A percentile compares a stretch with the other conserved stretches of the same genome.
Evolutionary conservation across 2,113 vertebrate genomes (phyloP).

Genomic region (Rhea pennata): DNA sequence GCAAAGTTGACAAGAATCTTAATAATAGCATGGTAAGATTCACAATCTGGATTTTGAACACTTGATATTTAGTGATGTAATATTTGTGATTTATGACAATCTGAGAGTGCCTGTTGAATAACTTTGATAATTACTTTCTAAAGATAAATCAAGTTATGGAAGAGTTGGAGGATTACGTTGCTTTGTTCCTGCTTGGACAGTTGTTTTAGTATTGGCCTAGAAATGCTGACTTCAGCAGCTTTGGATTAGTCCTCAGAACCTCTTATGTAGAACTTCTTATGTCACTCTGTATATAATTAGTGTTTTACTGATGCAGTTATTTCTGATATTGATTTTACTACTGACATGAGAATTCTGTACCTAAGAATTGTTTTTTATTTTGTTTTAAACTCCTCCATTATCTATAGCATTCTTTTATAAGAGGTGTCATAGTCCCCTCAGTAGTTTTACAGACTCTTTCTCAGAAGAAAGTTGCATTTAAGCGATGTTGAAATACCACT

Average conservation of each 20-base stretch:
- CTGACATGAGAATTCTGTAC: background rate
- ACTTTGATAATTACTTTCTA: background rate
- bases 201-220: background rate
- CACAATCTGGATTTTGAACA: background rate
- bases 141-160: background rate
- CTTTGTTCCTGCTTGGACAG: background rate
- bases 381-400: background rate
- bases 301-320: background rate
- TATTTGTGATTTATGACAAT: background rate
- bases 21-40: conserved; percentile 95
- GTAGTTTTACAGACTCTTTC: background rate
- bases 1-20: conserved; percentile 97
- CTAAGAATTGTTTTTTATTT: background rate
- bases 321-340: background rate
- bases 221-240: background rate
- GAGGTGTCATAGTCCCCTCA: background rate
- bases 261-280: background rate
- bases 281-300: background rate
- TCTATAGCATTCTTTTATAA: background rate
- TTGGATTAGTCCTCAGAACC: background rate
- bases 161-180: background rate
- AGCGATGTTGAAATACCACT: background rate
- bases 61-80: background rate
- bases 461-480: background rate
- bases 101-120: background rate